Evolutionary conservation across 2,113 vertebrate genomes (phyloP).

Genomic region (Argyrosomus japonicus): DNA sequence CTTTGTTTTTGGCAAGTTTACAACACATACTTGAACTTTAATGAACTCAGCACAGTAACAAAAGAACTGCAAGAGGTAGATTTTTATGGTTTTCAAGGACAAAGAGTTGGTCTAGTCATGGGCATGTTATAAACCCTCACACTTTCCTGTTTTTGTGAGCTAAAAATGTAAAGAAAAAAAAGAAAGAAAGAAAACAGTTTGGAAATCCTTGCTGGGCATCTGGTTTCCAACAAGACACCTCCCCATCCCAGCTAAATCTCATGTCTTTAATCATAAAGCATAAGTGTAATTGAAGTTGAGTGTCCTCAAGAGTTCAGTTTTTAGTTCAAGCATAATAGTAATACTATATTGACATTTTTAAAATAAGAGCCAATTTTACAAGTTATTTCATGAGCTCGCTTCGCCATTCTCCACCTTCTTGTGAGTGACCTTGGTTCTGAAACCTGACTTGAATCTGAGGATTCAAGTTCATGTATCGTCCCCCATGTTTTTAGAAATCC

Average conservation of each 20-base stretch:
- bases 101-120: conserved; percentile 23
- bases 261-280: conserved; percentile 19
- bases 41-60: conserved; percentile 36
- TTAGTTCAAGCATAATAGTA: background rate
- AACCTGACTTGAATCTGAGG: conserved; percentile 40
- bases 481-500: conserved; percentile 48
- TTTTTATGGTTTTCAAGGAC: conserved; percentile 41
- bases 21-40: conserved; percentile 44
- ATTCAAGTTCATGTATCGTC: conserved; percentile 6
- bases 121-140: conserved; percentile 9
- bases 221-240: conserved; percentile 44
- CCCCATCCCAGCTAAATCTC: background rate
- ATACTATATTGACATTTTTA: conserved; percentile 28
- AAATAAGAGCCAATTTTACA: background rate
- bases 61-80: conserved; percentile 26
- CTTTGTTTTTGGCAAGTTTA: conserved; percentile 39
- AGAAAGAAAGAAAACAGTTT: background rate
- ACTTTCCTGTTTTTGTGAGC: conserved; percentile 45
- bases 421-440: conserved; percentile 29
- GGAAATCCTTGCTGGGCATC: conserved; percentile 29
- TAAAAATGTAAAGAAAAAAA: conserved; percentile 45
- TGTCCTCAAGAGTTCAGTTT: background rate
- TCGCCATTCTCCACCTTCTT: background rate
- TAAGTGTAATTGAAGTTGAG: conserved; percentile 14
- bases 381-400: conserved; percentile 3